These are phyloP conservation scores for Salminus brasiliensis DNA, from an alignment of 2,113 vertebrate species.

Conservation along the genomic window DNA sequence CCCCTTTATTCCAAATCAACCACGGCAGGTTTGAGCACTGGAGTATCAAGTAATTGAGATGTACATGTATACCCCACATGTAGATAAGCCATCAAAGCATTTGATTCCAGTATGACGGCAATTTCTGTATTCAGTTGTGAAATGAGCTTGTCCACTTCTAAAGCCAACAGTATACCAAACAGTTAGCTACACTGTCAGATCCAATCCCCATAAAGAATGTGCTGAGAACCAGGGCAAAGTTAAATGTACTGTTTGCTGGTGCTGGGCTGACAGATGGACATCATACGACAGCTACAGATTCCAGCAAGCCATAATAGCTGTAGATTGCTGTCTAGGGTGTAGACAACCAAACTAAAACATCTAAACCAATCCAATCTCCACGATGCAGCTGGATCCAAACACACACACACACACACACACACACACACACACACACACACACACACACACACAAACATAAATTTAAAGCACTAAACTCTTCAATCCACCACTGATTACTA, in stretches of 20 bases:
- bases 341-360: constrained; percentile 1
- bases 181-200: too few species aligned
- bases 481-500: background rate
- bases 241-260: background rate
- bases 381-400: background rate
- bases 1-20: too few species aligned
- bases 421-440: background rate
- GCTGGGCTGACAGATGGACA: background rate
- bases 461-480: background rate
- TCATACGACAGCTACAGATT: background rate
- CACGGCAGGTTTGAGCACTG: too few species aligned
- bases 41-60: too few species aligned
- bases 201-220: background rate
- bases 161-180: too few species aligned
- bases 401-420: too few species aligned
- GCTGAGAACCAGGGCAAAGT: background rate
- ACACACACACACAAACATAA: background rate
- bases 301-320: background rate
- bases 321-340: background rate
- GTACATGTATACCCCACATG: too few species aligned
- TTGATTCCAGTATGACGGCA: too few species aligned
- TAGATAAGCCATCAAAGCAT: too few species aligned
- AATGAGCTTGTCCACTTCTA: too few species aligned
- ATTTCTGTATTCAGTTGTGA: too few species aligned
- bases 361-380: background rate